These are phyloP conservation scores for Ahaetulla prasina DNA, from an alignment of 2,113 vertebrate genomes.

Conservation along the genomic window DNA sequence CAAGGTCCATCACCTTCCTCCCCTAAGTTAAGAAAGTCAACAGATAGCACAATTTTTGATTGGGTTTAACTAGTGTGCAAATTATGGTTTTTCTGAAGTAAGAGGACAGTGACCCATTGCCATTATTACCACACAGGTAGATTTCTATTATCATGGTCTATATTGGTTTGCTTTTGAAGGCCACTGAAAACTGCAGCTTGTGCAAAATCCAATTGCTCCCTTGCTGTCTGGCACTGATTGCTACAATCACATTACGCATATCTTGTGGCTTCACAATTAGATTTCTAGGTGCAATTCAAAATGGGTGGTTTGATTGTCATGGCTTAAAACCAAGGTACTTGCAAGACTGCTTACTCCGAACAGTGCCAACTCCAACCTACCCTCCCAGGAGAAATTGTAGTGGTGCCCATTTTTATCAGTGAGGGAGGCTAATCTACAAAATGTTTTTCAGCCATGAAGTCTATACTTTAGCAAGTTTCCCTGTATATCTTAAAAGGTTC, in stretches of 20 bases:
- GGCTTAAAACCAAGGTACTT: neutral
- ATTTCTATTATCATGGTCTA: neutral
- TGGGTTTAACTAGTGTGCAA: neutral
- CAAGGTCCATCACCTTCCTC: neutral
- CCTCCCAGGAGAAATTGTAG: neutral
- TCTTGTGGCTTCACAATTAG: neutral
- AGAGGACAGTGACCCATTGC: neutral
- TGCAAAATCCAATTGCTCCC: neutral
- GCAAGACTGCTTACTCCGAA: neutral
- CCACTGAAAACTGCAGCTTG: neutral
- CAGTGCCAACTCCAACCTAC: neutral
- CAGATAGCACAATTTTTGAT: neutral
- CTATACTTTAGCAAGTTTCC: neutral
- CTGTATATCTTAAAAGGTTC: neutral
- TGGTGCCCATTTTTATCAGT: neutral
- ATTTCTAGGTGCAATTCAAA: neutral
- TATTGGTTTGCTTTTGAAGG: neutral
- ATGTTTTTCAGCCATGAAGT: neutral
- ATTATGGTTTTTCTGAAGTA: neutral
- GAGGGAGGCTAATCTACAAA: neutral
- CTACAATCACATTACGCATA: neutral
- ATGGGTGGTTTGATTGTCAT: neutral
- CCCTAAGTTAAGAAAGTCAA: neutral
- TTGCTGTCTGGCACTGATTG: neutral
- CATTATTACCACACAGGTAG: neutral